These are phyloP conservation scores for Leptopilina boulardi DNA, from an alignment of 1,140 invertebrate genomes.

Conservation along the genomic window DNA sequence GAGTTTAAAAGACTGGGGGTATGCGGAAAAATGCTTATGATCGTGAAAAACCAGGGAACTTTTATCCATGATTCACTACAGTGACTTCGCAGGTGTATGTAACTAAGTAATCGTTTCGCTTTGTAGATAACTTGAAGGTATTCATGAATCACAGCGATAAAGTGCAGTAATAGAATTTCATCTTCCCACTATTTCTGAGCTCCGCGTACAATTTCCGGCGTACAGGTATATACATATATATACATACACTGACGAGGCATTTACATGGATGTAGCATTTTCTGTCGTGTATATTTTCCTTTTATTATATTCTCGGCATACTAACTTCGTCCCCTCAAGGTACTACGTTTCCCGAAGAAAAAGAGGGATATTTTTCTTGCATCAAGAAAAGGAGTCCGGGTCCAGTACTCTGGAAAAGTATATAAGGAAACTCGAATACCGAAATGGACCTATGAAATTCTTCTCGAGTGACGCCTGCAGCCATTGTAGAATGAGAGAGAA, in stretches of 20 bases:
- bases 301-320: neutral
- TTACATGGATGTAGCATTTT: conserved; percentile 17
- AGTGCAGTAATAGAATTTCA: conserved; percentile 31
- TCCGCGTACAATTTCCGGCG: conserved; percentile 4
- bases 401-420: neutral
- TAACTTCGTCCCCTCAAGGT: neutral
- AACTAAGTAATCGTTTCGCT: conserved; percentile 7
- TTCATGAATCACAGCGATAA: conserved; percentile 31
- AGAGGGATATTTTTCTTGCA: conserved; percentile 7
- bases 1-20: neutral
- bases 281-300: neutral
- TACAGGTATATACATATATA: too few relatives aligned
- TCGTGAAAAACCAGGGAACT: neutral
- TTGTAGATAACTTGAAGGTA: conserved; percentile 9
- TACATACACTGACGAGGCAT: conserved; percentile 8
- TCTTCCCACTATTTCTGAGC: conserved; percentile 14
- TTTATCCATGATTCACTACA: conserved; percentile 7
- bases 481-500: conserved; percentile 48
- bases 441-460: conserved; percentile 64
- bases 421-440: conserved; percentile 11
- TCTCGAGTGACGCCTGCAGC: conserved; percentile 51
- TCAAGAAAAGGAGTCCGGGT: neutral
- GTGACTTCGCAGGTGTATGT: neutral
- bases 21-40: neutral
- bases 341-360: neutral